Evolutionary conservation across 2,797 vertebrate species (phyloP).

Genomic region (Triplophysa bombifrons): DNA sequence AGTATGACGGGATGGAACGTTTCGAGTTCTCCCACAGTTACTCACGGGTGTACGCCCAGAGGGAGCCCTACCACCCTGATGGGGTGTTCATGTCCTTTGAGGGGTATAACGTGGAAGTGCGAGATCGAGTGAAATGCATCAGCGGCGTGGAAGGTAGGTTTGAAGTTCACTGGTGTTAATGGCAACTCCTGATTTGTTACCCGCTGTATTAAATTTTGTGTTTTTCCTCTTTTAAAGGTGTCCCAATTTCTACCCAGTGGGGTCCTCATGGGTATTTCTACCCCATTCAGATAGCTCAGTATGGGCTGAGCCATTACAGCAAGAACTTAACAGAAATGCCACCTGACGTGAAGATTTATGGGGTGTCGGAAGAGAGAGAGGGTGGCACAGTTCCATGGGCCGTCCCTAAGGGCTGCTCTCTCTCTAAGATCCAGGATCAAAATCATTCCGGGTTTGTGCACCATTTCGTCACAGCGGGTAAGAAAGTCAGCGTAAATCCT

Average conservation of each 20-base stretch:
- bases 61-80: slow-evolving; percentile 82
- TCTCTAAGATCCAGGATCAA: slow-evolving; percentile 74
- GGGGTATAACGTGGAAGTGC: slow-evolving; percentile 86
- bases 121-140: slow-evolving; percentile 87
- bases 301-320: slow-evolving; percentile 86
- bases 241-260: slow-evolving; percentile 87
- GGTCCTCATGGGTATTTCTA: slow-evolving; percentile 89
- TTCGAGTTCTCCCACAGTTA: slow-evolving; percentile 91
- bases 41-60: slow-evolving; percentile 83
- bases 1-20: slow-evolving; percentile 78
- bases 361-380: slow-evolving; percentile 72
- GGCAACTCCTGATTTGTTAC: background rate
- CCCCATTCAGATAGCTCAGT: slow-evolving; percentile 88
- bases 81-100: slow-evolving; percentile 90
- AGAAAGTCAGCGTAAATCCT: slow-evolving; percentile 6
- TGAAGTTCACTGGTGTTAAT: background rate
- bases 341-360: slow-evolving; percentile 79
- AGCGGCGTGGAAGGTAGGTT: slow-evolving; percentile 83
- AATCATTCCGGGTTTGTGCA: slow-evolving; percentile 71
- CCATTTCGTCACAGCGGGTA: slow-evolving; percentile 82
- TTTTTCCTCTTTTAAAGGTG: slow-evolving; percentile 67
- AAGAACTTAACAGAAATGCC: slow-evolving; percentile 85
- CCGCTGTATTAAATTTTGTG: background rate
- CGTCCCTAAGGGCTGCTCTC: slow-evolving; percentile 77
- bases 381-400: slow-evolving; percentile 65